Base-by-base conservation (phyloP, 2,888 invertebrate species). In the Portevinia maculata region DNA sequence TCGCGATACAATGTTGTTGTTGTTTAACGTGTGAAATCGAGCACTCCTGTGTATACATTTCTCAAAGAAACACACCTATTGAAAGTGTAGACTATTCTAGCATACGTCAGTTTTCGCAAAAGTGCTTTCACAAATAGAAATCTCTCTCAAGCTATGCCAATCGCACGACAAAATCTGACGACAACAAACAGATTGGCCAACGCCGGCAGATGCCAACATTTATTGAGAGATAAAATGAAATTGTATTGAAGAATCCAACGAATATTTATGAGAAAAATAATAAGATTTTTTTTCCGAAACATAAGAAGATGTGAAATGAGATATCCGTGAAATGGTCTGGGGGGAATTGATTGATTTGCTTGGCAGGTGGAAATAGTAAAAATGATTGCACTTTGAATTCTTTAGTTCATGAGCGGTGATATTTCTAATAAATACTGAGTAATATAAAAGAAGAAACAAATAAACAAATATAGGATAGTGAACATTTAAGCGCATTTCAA, bases 401-500 rank as follows among this genome's bases (percentile, higher is more conserved):
- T 39, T 57, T 9, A 28, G 30, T 30, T 59, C 30, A 32, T 24
- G 32, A 46, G 24, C 34, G 19, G 19, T n/a, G 24, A 32, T 57
- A 28, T 30, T 13, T 13, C 1, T 24, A 5, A 15, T 1, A n/a
- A 32, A 17, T 8, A 60, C 17, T 30, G 3, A 4, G 9, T 15
- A 8, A 21, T 32, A 7, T 3, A 37, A 8, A 15, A 15, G 0
- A 39, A 11, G 2, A 52, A 50, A 1, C 0, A n/a, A 34, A 44
- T 32, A 0, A 9, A 21, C 5, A 34, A 34, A 46, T 13, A 28
- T 9, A 37, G 24, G 17, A 62, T 17, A 9, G 5, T 5, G 48
- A 11, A 37, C 9, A 37, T 37, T 9, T 48, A 41, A 24, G 48
- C 62, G 34, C 62, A 48, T 48, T 62, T 48, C 15, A 4, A n/a